phyloP scores from a whole-genome alignment of 2,113 vertebrate species.

The Epinephelus fuscoguttatus region DNA sequence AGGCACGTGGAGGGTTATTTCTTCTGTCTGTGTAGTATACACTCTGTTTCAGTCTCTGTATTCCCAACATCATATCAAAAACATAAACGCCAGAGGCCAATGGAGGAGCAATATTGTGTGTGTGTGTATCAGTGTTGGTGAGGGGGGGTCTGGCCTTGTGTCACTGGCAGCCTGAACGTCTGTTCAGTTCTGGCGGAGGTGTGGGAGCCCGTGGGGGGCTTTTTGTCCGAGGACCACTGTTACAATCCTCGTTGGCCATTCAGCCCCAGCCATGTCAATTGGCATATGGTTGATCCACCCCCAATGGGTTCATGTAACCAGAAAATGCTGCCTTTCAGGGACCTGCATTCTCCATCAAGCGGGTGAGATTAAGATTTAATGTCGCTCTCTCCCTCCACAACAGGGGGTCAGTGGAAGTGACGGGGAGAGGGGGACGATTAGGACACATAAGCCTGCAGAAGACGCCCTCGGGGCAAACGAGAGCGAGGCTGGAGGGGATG shows the following conservation, averaged over 20 bases:
- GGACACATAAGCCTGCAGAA: slow-evolving; percentile 59
- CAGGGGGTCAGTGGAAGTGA: slow-evolving; percentile 77
- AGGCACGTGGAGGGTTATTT: no score
- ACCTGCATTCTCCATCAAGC: slow-evolving; percentile 93
- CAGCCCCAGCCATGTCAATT: slow-evolving; percentile 92
- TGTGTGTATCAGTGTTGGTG: slow-evolving; percentile 29
- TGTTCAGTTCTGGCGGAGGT: slow-evolving; percentile 76
- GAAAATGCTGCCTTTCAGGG: slow-evolving; percentile 97
- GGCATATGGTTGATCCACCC: slow-evolving; percentile 96
- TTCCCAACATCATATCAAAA: slow-evolving; percentile 21
- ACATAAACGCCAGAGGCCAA: slow-evolving; percentile 10
- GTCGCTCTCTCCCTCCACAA: slow-evolving; percentile 88
- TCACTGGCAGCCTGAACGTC: slow-evolving; percentile 66
- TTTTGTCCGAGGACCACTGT: slow-evolving; percentile 80
- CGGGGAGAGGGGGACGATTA: slow-evolving; percentile 55
- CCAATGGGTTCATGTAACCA: slow-evolving; percentile 99
- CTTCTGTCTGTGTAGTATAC: no score
- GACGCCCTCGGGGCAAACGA: slow-evolving; percentile 39
- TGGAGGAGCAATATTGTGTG: slow-evolving; percentile 13
- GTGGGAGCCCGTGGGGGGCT: slow-evolving; percentile 71
- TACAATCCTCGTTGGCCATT: slow-evolving; percentile 79
- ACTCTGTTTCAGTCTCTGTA: not conserved
- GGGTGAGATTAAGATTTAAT: slow-evolving; percentile 98
- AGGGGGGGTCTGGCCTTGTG: slow-evolving; percentile 54
- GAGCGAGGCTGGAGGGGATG: slow-evolving; percentile 21